A percentile compares a stretch with the other conserved stretches of the same genome.
Evolutionary conservation across 1,140 invertebrate species (phyloP).

Genomic region (Trachymyrmex cornetzi): DNA sequence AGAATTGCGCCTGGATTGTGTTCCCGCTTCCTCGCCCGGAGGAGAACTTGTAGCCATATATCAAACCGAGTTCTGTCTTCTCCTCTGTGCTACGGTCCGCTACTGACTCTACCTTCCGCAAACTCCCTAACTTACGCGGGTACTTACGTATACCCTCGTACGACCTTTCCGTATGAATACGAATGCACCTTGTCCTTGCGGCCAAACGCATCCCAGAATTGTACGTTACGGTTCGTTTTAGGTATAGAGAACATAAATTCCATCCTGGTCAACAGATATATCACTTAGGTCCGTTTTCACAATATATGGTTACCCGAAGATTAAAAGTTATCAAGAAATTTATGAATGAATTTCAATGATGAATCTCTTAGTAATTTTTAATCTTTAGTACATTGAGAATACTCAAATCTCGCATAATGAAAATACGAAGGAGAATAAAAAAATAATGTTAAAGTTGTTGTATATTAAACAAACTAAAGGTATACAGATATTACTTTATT

Average conservation of each 20-base stretch:
- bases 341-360: too few species aligned
- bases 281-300: neutral
- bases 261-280: neutral
- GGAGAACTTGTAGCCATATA: constrained; percentile 80
- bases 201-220: constrained; percentile 50
- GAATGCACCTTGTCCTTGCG: constrained; percentile 65
- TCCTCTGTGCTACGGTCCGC: constrained; percentile 58
- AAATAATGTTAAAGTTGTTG: too few species aligned
- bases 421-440: neutral
- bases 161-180: constrained; percentile 74
- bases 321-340: too few species aligned
- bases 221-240: constrained; percentile 1
- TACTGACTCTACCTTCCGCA: constrained; percentile 71
- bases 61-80: constrained; percentile 79
- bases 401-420: neutral
- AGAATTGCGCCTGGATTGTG: constrained; percentile 77
- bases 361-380: too few species aligned
- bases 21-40: constrained; percentile 73
- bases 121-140: constrained; percentile 77
- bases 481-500: too few species aligned
- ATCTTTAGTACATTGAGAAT: neutral
- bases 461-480: too few species aligned
- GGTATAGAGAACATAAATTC: neutral
- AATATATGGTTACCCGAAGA: too few species aligned
- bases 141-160: constrained; percentile 70